Percentiles rank a stretch among this genome's conserved stretches.
These are phyloP conservation scores for Kryptolebias marmoratus DNA, from an alignment of 2,113 vertebrate species.

Conservation along the genomic window DNA sequence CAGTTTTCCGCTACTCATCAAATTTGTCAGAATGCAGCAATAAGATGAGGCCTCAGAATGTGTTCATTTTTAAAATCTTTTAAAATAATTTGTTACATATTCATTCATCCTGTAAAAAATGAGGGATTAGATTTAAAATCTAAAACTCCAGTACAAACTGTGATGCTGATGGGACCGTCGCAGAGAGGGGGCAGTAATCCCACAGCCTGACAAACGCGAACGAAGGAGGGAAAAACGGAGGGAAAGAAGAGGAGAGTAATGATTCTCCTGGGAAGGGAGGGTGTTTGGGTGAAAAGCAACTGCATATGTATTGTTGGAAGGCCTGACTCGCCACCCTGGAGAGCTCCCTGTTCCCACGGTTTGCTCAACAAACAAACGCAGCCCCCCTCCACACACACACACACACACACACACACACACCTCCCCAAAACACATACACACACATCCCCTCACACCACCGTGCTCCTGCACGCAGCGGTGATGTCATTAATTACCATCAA, in stretches of 20 bases:
- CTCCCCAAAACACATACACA: constrained; percentile 34
- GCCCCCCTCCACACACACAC: constrained; percentile 40
- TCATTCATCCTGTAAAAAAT: no score
- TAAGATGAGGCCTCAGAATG: no score
- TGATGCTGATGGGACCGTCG: constrained; percentile 38
- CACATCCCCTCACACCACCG: constrained; percentile 30
- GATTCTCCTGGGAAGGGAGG: constrained; percentile 76
- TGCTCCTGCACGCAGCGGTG: constrained; percentile 74
- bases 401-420: constrained; percentile 27
- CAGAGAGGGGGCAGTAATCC: constrained; percentile 75
- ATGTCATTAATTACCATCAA: constrained; percentile 89
- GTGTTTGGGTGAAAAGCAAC: constrained; percentile 83
- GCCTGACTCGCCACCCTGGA: constrained; percentile 83
- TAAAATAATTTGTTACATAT: not conserved
- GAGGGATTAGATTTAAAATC: not conserved
- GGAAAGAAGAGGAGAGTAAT: constrained; percentile 59
- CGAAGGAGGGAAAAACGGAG: constrained; percentile 57
- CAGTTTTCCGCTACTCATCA: no score
- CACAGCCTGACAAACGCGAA: constrained; percentile 57
- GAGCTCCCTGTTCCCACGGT: constrained; percentile 85
- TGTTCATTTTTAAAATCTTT: not conserved
- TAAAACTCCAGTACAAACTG: not conserved
- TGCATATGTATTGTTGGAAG: constrained; percentile 82
- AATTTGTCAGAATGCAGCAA: no score
- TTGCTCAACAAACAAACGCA: constrained; percentile 82